Evolutionary conservation across 2,888 invertebrate genomes (phyloP).

Genomic region (Galeopsomyia nigrocyanea): DNA sequence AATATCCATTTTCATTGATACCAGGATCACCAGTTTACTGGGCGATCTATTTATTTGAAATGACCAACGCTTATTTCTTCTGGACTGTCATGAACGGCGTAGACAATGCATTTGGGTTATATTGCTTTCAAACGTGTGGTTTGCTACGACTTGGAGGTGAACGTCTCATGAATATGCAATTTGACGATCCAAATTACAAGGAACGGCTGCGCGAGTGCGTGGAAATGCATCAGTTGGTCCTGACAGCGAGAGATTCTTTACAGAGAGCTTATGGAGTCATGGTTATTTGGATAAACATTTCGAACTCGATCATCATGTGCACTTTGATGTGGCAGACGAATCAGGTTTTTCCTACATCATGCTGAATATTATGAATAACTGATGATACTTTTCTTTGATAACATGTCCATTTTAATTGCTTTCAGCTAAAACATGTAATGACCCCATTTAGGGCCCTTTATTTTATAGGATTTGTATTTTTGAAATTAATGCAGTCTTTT

Average conservation of each 20-base stretch:
- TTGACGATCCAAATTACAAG: not conserved
- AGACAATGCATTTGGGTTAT: conserved; percentile 54
- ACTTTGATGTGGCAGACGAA: conserved; percentile 52
- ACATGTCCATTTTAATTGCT: too few relatives aligned
- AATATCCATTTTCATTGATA: conserved; percentile 50
- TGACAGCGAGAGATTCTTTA: too few relatives aligned
- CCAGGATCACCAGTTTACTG: conserved; percentile 45
- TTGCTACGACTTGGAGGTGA: conserved; percentile 49
- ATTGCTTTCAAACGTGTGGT: conserved; percentile 53
- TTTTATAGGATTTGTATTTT: not conserved
- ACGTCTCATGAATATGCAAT: conserved; percentile 34
- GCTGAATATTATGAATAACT: conserved; percentile 7
- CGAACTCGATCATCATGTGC: conserved; percentile 54
- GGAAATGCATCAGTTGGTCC: too few relatives aligned
- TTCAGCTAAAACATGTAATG: too few relatives aligned
- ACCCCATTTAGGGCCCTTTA: not conserved
- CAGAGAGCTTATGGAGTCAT: conserved; percentile 33
- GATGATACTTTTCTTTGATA: too few relatives aligned
- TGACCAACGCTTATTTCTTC: conserved; percentile 14
- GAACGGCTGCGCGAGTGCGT: too few relatives aligned
- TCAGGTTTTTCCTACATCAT: conserved; percentile 28
- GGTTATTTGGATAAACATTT: conserved; percentile 51
- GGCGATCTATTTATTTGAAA: conserved; percentile 47
- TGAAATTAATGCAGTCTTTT: conserved; percentile 43
- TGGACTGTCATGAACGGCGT: conserved; percentile 46